Base-by-base conservation (phyloP, 2,113 vertebrate species). In the Mus pahari region DNA sequence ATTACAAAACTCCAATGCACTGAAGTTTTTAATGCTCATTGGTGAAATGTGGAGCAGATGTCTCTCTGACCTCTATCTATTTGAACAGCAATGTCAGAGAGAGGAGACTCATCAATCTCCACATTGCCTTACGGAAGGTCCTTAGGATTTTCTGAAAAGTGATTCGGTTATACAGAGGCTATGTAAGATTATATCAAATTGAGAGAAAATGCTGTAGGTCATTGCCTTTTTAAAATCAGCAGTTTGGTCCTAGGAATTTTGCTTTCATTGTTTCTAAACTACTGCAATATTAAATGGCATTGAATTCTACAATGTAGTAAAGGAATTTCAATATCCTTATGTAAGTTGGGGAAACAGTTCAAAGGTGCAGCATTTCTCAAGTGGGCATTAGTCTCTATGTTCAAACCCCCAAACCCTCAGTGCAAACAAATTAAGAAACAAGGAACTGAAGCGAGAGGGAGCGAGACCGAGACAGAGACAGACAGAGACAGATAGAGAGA, bases 11-110 rank as follows among this genome's bases (percentile, higher is more conserved):
- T 95, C 86, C 68, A 62, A 58, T 95, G 95, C 50, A 91, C 0
- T 91, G 75, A 89, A 87, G 42, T 86, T 66, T 58, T 96, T 95
- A 95, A 91, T 90, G 86, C 78, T 91, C 66, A 73, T 42, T 84
- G 73, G 45, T 91, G 75, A 97, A 96, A 96, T 93, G 90, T 82
- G 79, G 86, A 97, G 78, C 96, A 95, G 96, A 96, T 97, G 97
- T 96, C 82, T 95, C 68, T 89, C 91, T 96, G 96, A 97, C 96
- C 92, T 96, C 97, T 92, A 82, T 73, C 94, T 96, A 96, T 91
- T 77, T 95, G 97, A 97, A 97, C 91, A 94, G 94, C 82, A 95
- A 95, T 94, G 95, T 96, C 89, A 97, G 48, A 7, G 82, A 79
- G 64, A 96, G 83, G 78, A 93, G 74, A 97, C 36, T 87, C 88